Base-by-base conservation (phyloP, 2,888 invertebrate genomes). In the Plebejus melissa region DNA sequence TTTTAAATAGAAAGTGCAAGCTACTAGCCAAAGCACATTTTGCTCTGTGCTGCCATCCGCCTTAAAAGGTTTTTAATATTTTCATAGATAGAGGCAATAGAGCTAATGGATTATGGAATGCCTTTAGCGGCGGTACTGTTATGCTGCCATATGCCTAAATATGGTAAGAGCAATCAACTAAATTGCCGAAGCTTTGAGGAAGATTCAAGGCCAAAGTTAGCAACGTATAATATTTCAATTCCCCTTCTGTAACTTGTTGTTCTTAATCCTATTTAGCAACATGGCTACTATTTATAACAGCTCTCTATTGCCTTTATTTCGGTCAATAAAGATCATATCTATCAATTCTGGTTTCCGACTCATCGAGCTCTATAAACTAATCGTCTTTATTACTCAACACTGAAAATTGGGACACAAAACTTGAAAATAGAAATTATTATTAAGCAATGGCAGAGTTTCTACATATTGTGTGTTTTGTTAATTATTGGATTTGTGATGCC, bases 291-390 rank as follows among this genome's bases (percentile, higher is more conserved):
- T 46, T 46, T 46, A 46, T 46, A 46, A 46, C 46, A 46, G 46
- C 46, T 46, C 46, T 46, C 46, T 46, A 46, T 46, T 46, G 46
- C 9, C 9, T 72, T 32, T 32, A 54, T 72, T 50, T 50, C 72
- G 72, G 72, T 72, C 54, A 72, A 72, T 72, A 32, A 50, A 72
- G 72, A 54, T 72, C 72, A 32, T 50, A 72, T 72, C 54, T 72
- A 72, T 72, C 72, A 72, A 72, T 72, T 72, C 72, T 32, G 72
- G 72, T 50, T 28, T 50, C 72, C 72, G 72, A 50, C 50, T 54
- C 72, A 72, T 54, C 72, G 72, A 50, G 72, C 72, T 11, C 32
- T 32, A 72, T 72, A 36, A 54, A 54, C 28, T 72, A 72, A 72
- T 72, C 54, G 54, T 54, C 22, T 72, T 72, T 72, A 54, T 72